Evolutionary conservation across 2,797 vertebrate species (phyloP), one percentile per base, ranked within the genome.

Genomic region (Tolypeutes matacus): DNA sequence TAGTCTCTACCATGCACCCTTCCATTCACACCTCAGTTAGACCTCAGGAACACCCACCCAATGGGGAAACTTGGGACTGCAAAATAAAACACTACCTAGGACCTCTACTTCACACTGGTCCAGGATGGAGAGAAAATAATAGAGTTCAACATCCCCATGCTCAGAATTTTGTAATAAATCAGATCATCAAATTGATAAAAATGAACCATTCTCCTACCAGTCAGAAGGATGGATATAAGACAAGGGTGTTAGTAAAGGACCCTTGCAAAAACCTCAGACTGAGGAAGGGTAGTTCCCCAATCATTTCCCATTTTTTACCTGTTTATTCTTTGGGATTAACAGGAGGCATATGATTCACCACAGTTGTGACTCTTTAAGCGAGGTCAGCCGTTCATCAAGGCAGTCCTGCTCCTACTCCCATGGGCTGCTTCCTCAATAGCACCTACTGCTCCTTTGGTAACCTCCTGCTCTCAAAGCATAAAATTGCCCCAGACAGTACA

Each of bases 41-140:
- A 56, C 17, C 36, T 80, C 75, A 70, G 23, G n/a, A 87, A 94
- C 86, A 21, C 36, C 13, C 51, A 58, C 11, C 17, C 12, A 31
- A 76, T 25, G 17, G 60, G 51, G 85, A 93, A 94, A 36, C 15
- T 60, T 95, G 53, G 1, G 56, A 75, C 34, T 92, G n/a, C 70
- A 89, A 96, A 97, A 75, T 85, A 70, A 91, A 91, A 91, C 10
- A 85, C 36, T 65, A 34, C 65, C 49, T 29, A 72, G 42, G 23
- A 72, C 78, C 67, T 64, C 65, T 69, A 46, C 51, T n/a, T 83
- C 46, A 88, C n/a, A 72, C 2, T 31, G 29, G 87, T n/a, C 34
- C 13, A 95, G 8, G n/a, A 42, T 53, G 8, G 49, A 90, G 27
- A 94, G 31, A 91, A 95, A 94, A 76, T 53, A 86, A 82, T 29